A percentile compares a stretch with the other conserved stretches of the same genome.
phyloP scores from a whole-genome alignment of 2,888 invertebrate species.

The Microctonus aethiopoides region DNA sequence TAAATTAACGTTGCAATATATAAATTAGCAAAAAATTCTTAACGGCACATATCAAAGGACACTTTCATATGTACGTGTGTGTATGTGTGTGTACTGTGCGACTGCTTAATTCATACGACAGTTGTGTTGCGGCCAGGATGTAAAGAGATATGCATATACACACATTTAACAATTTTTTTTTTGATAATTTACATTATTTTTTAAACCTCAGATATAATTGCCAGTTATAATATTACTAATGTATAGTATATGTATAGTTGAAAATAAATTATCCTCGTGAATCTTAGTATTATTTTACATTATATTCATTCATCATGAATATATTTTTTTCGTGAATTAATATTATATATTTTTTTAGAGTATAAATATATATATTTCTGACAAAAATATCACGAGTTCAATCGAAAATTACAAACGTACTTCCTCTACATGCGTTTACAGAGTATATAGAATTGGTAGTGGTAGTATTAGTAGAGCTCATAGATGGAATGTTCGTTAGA shows the following conservation, averaged over 20 bases:
- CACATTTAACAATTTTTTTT: conserved; percentile 52
- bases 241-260: too few species aligned
- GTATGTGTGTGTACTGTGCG: conserved; percentile 43
- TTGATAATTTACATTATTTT: conserved; percentile 56
- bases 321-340: too few species aligned
- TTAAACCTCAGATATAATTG: conserved; percentile 44
- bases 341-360: background rate
- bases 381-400: background rate
- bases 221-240: background rate
- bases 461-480: background rate
- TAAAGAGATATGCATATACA: conserved; percentile 1
- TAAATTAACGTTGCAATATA: conserved; percentile 19
- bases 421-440: background rate
- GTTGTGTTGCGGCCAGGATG: conserved; percentile 31
- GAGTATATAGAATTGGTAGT: too few species aligned
- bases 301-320: background rate
- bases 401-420: background rate
- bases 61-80: conserved; percentile 35
- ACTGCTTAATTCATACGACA: conserved; percentile 53
- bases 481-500: background rate
- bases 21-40: conserved; percentile 49
- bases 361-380: background rate
- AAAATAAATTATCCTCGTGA: background rate
- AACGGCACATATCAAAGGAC: conserved; percentile 57
- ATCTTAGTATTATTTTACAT: background rate